Base-by-base conservation (phyloP, 2,113 vertebrate species). In the Notothenia coriiceps region DNA sequence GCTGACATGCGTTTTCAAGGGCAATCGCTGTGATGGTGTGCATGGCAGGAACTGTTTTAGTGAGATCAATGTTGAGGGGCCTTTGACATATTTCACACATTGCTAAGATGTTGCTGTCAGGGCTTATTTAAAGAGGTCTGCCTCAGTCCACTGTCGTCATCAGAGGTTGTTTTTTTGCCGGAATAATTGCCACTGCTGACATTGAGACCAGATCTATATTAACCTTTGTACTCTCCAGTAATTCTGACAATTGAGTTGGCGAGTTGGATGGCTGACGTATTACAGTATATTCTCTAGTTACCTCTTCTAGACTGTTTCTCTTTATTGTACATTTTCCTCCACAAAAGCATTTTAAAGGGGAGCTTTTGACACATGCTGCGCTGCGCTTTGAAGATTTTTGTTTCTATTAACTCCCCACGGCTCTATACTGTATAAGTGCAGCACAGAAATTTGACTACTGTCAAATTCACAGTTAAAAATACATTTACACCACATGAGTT, bases 131-230 rank as follows among this genome's bases (percentile, higher is more conserved):
- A 72, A 50, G 46, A 35, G 9, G 67, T n/a, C 10, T 17, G 44
- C 40, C 12, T 47, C 15, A 10, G 17, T 22, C 17, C 15, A 2
- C 43, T 52, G 18, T 43, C 22, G 18, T 46, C 29, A 57, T 50
- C 29, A 73, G 63, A 15, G 8, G 20, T 14, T 8, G 35, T 7
- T 40, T 40, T 60, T 13, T 51, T 81, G 7, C 12, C 54, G 70
- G 40, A 71, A 49, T 60, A 69, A 67, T 61, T 75, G 29, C 15
- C n/a, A 0, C 66, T 55, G 60, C 33, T 70, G 25, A 63, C 56
- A 62, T 56, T n/a, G 22, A 70, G 51, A 47, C 63, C 62, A 47
- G 46, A 35, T 56, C 22, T 43, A 20, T 70, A 44, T 44, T 14
- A 43, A 13, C 11, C 62, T 29, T 4, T 20, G 7, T 57, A 13